Conservation (phyloP, 1,140 invertebrate genomes). For the Drosophila nigromelanica region DNA sequence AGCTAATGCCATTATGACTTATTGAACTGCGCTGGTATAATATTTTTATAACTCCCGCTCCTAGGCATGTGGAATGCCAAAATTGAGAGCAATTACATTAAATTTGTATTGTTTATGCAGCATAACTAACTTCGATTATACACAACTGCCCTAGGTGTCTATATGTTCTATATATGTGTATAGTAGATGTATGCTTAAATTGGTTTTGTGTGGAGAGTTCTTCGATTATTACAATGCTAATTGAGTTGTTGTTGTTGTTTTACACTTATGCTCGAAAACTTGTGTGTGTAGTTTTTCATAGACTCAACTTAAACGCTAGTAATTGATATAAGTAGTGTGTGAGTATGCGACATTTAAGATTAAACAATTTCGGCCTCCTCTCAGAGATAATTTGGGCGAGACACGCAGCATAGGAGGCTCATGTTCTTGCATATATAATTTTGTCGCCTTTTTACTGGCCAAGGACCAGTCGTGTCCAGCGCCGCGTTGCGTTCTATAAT, state of each 20-base stretch:
- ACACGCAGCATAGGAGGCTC: conserved; percentile 88
- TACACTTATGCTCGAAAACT: conserved; percentile 30
- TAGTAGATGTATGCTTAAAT: conserved; percentile 17
- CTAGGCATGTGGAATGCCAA: conserved; percentile 2
- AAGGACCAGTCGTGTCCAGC: conserved; percentile 86
- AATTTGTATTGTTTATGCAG: conserved; percentile 71
- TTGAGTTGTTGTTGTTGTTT: conserved; percentile 49
- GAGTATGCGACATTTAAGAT: conserved; percentile 27
- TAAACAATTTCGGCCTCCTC: conserved; percentile 73
- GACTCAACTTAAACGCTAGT: conserved; percentile 65
- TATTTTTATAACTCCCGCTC: conserved; percentile 1
- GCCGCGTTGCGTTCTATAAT: conserved; percentile 85
- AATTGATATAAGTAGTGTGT: conserved; percentile 77
- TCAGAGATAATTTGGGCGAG: conserved; percentile 88
- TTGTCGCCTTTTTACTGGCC: conserved; percentile 86
- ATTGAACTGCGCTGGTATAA: conserved; percentile 16
- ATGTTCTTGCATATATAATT: conserved; percentile 88
- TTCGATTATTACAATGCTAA: conserved; percentile 61
- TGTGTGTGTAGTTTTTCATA: conserved; percentile 35
- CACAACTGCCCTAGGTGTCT: conserved; percentile 44
- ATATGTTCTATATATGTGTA: conserved; percentile 5
- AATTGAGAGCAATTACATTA: conserved; percentile 39
- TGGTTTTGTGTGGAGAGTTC: conserved; percentile 24
- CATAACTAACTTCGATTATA: conserved; percentile 78
- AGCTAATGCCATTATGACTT: conserved; percentile 3